Evolutionary conservation across 2,888 invertebrate species (phyloP).

Genomic region (Amphipyra berbera): DNA sequence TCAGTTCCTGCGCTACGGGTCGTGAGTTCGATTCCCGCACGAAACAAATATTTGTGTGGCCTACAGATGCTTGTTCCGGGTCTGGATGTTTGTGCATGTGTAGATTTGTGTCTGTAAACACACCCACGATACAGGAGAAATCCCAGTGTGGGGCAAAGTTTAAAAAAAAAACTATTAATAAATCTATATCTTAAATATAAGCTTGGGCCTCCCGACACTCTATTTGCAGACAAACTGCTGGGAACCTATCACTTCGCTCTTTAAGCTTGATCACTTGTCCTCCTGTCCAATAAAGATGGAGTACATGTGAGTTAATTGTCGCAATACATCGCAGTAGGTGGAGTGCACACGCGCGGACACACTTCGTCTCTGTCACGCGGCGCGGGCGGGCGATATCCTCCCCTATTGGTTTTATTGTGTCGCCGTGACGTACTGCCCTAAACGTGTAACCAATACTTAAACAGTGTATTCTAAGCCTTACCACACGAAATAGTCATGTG

Average conservation of each 20-base stretch:
- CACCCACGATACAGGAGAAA: no score
- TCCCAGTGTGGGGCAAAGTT: no score
- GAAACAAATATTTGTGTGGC: no score
- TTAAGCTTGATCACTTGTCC: not conserved
- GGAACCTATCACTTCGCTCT: not conserved
- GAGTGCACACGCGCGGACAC: slow-evolving; percentile 7
- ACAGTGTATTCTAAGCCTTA: slow-evolving; percentile 1
- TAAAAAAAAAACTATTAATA: no score
- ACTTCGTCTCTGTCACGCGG: slow-evolving; percentile 13
- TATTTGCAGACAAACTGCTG: no score
- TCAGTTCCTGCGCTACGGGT: no score
- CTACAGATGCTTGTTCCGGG: no score
- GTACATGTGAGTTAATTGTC: not conserved
- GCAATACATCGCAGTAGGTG: not conserved
- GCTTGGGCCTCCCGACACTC: not conserved
- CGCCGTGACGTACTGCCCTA: slow-evolving; percentile 7
- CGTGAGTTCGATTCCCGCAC: no score
- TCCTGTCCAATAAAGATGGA: not conserved
- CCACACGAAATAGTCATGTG: not conserved
- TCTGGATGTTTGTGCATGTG: no score
- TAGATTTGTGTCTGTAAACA: no score
- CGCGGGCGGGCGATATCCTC: not conserved
- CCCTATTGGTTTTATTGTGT: slow-evolving; percentile 14
- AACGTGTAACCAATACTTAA: slow-evolving; percentile 17
- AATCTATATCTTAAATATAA: no score